phyloP scores from a whole-genome alignment of 2,888 invertebrate genomes.

The Schrankia costaestrigalis region DNA sequence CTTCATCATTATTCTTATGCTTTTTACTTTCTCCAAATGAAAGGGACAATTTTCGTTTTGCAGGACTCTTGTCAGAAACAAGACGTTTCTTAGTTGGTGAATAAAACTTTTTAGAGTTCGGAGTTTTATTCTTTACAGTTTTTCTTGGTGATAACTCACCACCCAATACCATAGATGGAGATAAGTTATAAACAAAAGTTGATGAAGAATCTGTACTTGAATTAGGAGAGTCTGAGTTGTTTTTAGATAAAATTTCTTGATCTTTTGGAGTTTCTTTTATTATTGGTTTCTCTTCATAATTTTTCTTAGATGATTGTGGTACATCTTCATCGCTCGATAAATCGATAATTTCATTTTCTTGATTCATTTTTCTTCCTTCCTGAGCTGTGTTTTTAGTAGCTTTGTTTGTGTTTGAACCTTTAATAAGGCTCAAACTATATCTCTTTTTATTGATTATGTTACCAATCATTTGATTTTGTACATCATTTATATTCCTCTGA shows the following conservation, averaged over 20 bases:
- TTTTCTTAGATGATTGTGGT: constrained; percentile 1
- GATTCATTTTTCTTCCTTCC: no score
- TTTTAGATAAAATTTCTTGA: background rate
- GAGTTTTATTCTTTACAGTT: constrained; percentile 29
- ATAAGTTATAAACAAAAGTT: constrained; percentile 18
- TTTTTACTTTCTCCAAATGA: constrained; percentile 20
- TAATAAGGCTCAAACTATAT: constrained; percentile 37
- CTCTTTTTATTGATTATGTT: constrained; percentile 22
- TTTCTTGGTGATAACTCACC: constrained; percentile 22
- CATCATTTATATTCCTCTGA: constrained; percentile 22
- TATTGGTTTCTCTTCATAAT: no score
- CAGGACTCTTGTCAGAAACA: constrained; percentile 38
- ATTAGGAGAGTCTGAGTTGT: background rate
- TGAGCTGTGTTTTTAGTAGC: constrained; percentile 22
- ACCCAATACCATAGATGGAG: constrained; percentile 9
- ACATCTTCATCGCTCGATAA: constrained; percentile 36
- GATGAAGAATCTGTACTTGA: constrained; percentile 9
- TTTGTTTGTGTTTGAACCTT: constrained; percentile 31
- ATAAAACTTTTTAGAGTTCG: constrained; percentile 46
- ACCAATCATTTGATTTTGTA: constrained; percentile 8
- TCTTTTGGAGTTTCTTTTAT: no score
- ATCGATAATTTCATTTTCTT: constrained; percentile 30
- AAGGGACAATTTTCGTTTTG: constrained; percentile 43
- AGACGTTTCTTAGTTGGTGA: constrained; percentile 59
- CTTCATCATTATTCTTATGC: constrained; percentile 17